Conservation (phyloP, 1,140 invertebrate genomes). For the Camponotus vicinus region DNA sequence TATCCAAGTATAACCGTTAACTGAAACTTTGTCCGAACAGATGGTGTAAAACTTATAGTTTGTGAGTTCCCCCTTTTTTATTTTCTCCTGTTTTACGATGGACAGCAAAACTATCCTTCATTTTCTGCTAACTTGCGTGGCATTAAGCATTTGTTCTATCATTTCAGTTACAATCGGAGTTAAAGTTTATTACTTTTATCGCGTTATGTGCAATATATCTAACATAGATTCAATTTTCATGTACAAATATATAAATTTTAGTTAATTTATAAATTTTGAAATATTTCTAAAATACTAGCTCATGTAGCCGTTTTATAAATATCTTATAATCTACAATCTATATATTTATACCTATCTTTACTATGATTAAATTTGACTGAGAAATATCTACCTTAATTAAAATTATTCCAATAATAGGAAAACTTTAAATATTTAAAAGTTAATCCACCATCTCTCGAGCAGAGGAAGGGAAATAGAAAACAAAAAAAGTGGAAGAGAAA, state of each 20-base stretch:
- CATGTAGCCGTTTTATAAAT: background rate
- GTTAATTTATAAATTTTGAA: background rate
- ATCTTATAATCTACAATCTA: background rate
- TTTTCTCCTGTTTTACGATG: constrained; percentile 7
- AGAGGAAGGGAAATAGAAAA: background rate
- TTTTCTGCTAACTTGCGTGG: constrained; percentile 20
- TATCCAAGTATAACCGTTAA: constrained; percentile 56
- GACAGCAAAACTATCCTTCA: constrained; percentile 29
- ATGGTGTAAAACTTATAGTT: constrained; percentile 52
- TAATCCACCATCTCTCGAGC: background rate
- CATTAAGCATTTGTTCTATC: constrained; percentile 23
- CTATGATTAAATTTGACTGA: background rate
- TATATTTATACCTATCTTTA: background rate
- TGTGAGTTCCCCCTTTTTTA: constrained; percentile 24
- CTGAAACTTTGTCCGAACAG: constrained; percentile 43
- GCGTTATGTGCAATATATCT: too few species aligned
- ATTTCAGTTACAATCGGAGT: background rate
- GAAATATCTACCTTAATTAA: background rate
- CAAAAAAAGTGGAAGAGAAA: background rate
- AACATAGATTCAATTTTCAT: background rate
- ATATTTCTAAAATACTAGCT: background rate
- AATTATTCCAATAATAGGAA: background rate
- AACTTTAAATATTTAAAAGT: background rate
- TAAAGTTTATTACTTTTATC: constrained; percentile 49
- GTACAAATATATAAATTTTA: background rate